These are phyloP conservation scores for Cataglyphis livida DNA, from an alignment of 2,888 invertebrate species.

Conservation along the genomic window DNA sequence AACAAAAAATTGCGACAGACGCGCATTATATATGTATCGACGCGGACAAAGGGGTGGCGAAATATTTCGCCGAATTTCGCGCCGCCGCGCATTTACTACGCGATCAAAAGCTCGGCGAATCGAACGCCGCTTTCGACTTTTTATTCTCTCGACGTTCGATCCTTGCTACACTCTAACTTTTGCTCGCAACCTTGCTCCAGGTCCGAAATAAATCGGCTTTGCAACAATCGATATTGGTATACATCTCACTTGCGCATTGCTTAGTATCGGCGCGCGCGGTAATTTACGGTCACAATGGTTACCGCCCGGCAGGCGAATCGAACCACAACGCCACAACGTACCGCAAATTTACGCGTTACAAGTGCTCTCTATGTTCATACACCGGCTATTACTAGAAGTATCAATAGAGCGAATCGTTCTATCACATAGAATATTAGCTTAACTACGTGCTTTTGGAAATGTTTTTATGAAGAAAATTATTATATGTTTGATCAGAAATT, in stretches of 20 bases:
- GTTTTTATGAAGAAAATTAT: background rate
- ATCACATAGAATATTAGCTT: background rate
- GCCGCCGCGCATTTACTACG: background rate
- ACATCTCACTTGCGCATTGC: constrained; percentile 7
- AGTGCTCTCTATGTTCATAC: background rate
- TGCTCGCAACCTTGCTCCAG: background rate
- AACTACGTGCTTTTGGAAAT: background rate
- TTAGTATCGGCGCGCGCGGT: constrained; percentile 27
- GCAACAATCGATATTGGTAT: constrained; percentile 13
- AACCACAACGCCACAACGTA: constrained; percentile 11
- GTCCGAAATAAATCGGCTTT: constrained; percentile 4
- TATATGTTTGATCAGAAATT: background rate
- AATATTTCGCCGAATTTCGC: background rate
- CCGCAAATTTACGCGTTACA: constrained; percentile 30
- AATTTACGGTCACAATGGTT: constrained; percentile 44
- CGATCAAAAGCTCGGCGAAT: background rate
- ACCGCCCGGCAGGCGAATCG: background rate
- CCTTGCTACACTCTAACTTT: background rate
- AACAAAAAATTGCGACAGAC: background rate
- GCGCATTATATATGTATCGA: background rate
- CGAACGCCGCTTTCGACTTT: background rate
- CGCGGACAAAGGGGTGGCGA: background rate
- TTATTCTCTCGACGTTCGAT: background rate
- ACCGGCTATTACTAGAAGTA: background rate
- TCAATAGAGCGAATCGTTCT: background rate